These are phyloP conservation scores for Percina caprodes DNA, from an alignment of 2,113 vertebrate genomes.

Conservation along the genomic window DNA sequence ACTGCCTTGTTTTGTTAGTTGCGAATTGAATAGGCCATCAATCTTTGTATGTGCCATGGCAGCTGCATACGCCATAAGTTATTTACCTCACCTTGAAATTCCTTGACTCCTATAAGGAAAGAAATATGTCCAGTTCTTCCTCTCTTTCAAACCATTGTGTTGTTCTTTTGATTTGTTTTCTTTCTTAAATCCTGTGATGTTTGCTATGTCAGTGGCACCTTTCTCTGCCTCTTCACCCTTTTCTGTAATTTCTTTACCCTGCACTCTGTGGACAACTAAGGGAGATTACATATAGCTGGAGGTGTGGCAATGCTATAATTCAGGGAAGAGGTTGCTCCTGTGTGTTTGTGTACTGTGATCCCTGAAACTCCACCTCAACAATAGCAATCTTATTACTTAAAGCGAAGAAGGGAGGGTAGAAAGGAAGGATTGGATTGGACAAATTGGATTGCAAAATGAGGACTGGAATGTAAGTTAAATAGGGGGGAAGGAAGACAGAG, in stretches of 20 bases:
- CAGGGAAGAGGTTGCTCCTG: slow-evolving; percentile 48
- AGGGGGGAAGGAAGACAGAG: neutral
- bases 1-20: slow-evolving; percentile 52
- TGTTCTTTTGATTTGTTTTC: slow-evolving; percentile 28
- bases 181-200: slow-evolving; percentile 44
- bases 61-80: slow-evolving; percentile 40
- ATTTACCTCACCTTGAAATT: slow-evolving; percentile 74
- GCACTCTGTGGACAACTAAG: slow-evolving; percentile 43
- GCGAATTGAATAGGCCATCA: slow-evolving; percentile 59
- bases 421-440: slow-evolving; percentile 43
- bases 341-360: neutral
- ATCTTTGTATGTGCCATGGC: slow-evolving; percentile 35
- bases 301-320: slow-evolving; percentile 63
- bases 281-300: slow-evolving; percentile 69
- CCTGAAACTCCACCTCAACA: slow-evolving; percentile 65
- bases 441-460: slow-evolving; percentile 66
- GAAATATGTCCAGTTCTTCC: slow-evolving; percentile 50
- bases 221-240: slow-evolving; percentile 41
- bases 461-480: slow-evolving; percentile 39
- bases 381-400: slow-evolving; percentile 75
- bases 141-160: slow-evolving; percentile 54
- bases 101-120: slow-evolving; percentile 42
- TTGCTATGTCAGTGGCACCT: slow-evolving; percentile 55
- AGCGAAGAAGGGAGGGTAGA: slow-evolving; percentile 44
- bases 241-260: slow-evolving; percentile 42